Evolutionary conservation across 1,140 invertebrate species (phyloP), one percentile per base, ranked within the genome.

Genomic region (Drosophila pachea): DNA sequence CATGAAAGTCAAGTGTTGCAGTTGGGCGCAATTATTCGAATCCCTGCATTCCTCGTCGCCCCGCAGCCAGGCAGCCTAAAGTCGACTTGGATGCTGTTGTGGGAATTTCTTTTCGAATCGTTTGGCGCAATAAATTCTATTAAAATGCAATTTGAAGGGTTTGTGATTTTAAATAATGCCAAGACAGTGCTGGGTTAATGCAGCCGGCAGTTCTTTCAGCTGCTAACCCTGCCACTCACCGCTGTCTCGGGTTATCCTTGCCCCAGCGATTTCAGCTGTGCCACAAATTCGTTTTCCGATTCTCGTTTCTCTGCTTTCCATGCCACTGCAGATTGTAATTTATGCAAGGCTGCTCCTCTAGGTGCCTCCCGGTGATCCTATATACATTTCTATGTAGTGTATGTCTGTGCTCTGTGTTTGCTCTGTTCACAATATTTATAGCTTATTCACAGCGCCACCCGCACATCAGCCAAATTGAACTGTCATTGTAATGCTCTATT

Each of bases 1-100:
- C 81, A 81, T 74, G 81, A 86, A 81, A 86, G 81, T 86, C 81
- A 86, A 86, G 81, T 86, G 81, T 81, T 86, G 82, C 81, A 86
- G 81, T 81, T 61, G 50, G 74, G 61, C 60, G 53, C 75, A 78
- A 78, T 78, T 78, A 74, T 78, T 74, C 63, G 69, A 38, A 40
- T 14, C 40, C 54, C 40, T 43, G 12, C 7, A n/a, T 14, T 7
- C 40, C 40, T n/a, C 7, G 40, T 43, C 12, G n/a, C 11, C 7
- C n/a, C n/a, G 2, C 65, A 49, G 29, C 14, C 16, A 35, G 7
- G 22, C 1, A 22, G 22, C 22, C 22, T 22, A 22, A 22, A 22
- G 22, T 22, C 22, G 14, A 22, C 36, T 29, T 5, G 4, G 12
- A 7, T 56, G 8, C 35, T 54, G 47, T 52, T 79, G 47, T 68